Evolutionary conservation across 2,113 vertebrate genomes (phyloP), one percentile per base, ranked within the genome.

Genomic region (Himantopus leucocephalus): DNA sequence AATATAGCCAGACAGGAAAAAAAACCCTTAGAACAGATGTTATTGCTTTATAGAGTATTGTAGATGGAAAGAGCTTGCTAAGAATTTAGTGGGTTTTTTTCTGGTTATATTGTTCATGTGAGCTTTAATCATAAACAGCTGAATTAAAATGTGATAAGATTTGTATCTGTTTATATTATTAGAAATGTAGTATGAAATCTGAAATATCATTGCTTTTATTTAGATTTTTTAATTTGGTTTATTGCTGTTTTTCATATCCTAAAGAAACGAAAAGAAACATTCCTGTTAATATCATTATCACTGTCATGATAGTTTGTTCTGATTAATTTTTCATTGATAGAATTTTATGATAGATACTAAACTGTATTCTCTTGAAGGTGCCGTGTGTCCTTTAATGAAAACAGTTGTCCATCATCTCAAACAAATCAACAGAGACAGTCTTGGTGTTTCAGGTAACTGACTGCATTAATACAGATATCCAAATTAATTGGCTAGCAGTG

Each of bases 361-460:
- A 56, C 22, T 92, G 3, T 67, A 30, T 95, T 97, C 92, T 97
- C 78, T 81, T 94, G 55, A 91, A 98, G 98, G 96, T 96, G 52
- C 95, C 22, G 74, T 95, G 22, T 99, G 99, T 94, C 99, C 99
- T 78, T 39, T 94, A 60, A 89, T 99, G 96, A 98, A 95, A 93
- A 95, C 97, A 55, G 98, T 98, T 67, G 97, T 97, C 39, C 93
- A 35, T 94, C 98, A 97, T 53, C 98, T 98, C 96, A 97, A 95
- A 68, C 97, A 98, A 81, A 91, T 95, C 74, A 96, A 96, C 86
- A 97, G 97, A 93, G 98, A 98, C 78, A 97, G 97, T 41, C 85
- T 93, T 85, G 96, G 98, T 85, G 89, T 98, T 94, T 98, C 98
- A 98, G 99, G 99, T 99, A 98, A 95, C 96, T 83, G 29, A 41